phyloP scores from a whole-genome alignment of 2,797 vertebrate species.

The Psittacula echo region DNA sequence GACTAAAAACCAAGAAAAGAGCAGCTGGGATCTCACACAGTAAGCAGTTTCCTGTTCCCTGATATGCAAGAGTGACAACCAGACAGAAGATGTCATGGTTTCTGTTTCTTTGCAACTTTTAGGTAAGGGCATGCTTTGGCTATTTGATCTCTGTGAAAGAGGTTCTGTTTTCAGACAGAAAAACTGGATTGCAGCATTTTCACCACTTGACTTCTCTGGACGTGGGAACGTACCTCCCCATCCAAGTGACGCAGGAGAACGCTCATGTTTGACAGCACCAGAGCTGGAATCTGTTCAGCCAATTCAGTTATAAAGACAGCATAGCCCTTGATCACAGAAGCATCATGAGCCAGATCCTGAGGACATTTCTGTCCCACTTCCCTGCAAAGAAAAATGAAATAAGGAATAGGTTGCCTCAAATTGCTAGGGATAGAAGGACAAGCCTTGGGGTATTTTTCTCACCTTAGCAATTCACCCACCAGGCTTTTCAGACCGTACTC shows the following conservation, averaged over 20 bases:
- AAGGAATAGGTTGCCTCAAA: not conserved
- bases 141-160: not conserved
- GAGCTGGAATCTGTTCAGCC: slow-evolving; percentile 82
- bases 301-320: slow-evolving; percentile 90
- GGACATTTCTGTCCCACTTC: slow-evolving; percentile 93
- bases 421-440: not conserved
- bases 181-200: not conserved
- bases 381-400: slow-evolving; percentile 71
- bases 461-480: slow-evolving; percentile 94
- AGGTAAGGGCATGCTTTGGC: not conserved
- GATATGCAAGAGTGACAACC: not conserved
- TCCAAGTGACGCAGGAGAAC: slow-evolving; percentile 90
- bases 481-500: slow-evolving; percentile 91
- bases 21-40: not conserved
- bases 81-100: not conserved
- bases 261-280: slow-evolving; percentile 90
- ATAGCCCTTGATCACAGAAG: slow-evolving; percentile 87
- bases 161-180: not conserved
- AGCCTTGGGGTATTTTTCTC: not conserved
- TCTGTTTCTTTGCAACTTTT: not conserved
- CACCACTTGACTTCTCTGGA: not conserved
- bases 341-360: slow-evolving; percentile 88
- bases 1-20: not conserved
- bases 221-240: slow-evolving; percentile 84
- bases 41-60: not conserved